A percentile compares a stretch with the other conserved stretches of the same genome.
These are phyloP conservation scores for Dolichomitus sp. DNA, from an alignment of 2,888 invertebrate genomes.

Conservation along the genomic window DNA sequence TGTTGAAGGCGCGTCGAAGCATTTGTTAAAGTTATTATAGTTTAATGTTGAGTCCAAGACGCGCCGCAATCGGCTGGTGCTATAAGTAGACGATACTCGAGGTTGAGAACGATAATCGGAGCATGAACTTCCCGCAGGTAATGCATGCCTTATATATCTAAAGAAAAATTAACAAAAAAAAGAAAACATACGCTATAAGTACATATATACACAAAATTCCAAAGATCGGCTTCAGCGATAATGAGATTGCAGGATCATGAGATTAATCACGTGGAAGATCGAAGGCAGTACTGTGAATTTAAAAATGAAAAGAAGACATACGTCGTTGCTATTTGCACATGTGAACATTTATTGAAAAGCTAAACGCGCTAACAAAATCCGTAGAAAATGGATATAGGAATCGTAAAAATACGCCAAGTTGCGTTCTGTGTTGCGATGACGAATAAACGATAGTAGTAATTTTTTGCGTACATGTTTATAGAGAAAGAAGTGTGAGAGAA, in stretches of 20 bases:
- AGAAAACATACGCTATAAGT: conserved; percentile 56
- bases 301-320: not conserved
- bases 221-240: conserved; percentile 1
- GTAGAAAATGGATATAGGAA: conserved; percentile 9
- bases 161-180: conserved; percentile 63
- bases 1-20: conserved; percentile 70
- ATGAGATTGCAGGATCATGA: conserved; percentile 9
- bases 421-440: conserved; percentile 25
- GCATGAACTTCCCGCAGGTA: conserved; percentile 79
- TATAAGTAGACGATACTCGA: conserved; percentile 1
- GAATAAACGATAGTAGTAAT: conserved; percentile 42
- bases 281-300: not conserved
- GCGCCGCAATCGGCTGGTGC: conserved; percentile 14
- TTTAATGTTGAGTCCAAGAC: conserved; percentile 70
- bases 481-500: conserved; percentile 13
- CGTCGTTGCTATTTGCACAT: conserved; percentile 22
- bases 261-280: conserved; percentile 29
- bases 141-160: conserved; percentile 83
- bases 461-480: conserved; percentile 40
- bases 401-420: not conserved
- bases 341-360: conserved; percentile 22
- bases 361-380: conserved; percentile 1
- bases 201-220: conserved; percentile 27
- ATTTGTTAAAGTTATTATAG: conserved; percentile 78
- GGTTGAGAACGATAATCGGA: conserved; percentile 46